Evolutionary conservation across 2,888 invertebrate genomes (phyloP), one percentile per base, ranked within the genome.

Genomic region (Camponotus fellah): DNA sequence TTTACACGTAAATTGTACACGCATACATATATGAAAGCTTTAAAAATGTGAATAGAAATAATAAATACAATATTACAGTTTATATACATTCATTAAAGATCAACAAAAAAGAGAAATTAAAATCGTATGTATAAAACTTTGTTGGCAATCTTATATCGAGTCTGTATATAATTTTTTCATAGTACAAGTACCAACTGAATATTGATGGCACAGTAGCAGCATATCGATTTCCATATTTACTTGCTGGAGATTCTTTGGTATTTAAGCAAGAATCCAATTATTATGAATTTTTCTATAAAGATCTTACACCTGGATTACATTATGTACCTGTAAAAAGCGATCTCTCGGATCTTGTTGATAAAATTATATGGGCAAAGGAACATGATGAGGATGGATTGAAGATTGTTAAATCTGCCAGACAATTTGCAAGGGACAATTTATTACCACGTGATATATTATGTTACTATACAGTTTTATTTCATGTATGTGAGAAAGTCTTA

Each of bases 171-270:
- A 60, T 79, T 62, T 92, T 85, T 88, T 95, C 96, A 94, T 95
- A 99, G 99, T 98, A 98, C 94, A 99, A 99, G 95, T 99, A 99
- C 95, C 98, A 99, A 95, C 95, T 99, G 46, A 98, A 97, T 92
- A 96, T 99, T 80, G 99, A 99, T 95, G 99, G 99, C 21, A 98
- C 99, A 58, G 99, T 99, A 21, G 99, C 99, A 32, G 98, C 99
- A 0, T 99, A 99, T 95, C 96, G 99, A 86, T 96, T 99, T 88
- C 99, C 99, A 0, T 99, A 99, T 94, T 96, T 99, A 32, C 95
- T 99, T 86, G 98, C 97, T 65, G 99, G 99, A 1, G 98, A 98
- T 92, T 97, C 98, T 0, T 95, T 98, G 84, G 97, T 99, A 17
- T 96, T 99, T 17, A 99, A 99, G 95, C 99, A 99, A 95, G 97